Evolutionary conservation across 2,888 invertebrate species (phyloP), one percentile per base, ranked within the genome.

Genomic region (Metalampra italica): DNA sequence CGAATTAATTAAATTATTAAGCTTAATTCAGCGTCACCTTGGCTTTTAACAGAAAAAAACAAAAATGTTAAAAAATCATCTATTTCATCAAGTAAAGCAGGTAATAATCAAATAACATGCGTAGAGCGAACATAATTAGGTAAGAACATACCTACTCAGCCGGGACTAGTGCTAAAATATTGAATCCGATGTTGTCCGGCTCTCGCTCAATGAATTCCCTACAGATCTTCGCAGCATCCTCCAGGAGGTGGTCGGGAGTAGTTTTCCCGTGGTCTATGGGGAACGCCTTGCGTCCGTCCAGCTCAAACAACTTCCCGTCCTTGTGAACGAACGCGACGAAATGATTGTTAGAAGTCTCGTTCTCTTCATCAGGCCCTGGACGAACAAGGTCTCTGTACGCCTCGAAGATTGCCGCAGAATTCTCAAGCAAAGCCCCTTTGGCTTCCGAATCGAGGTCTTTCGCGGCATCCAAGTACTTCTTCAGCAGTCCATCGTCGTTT

Each of bases 321-420:
- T 93, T 94, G 59, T 96, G 92, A 14, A 98, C 90, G 68, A 98
- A 94, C 5, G 97, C 94, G 15, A 98, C 93, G 76, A 98, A 98
- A 78, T 98, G 98, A 68, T 95, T 94, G 64, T 93, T 93, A 0
- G 95, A 93, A 45, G 92, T 89, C 47, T 94, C 93, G 0, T 91
- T 90, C 2, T 70, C 66, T 63, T 92, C 92, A n/a, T 95, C 94
- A 75, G 95, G 96, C 1, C 95, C 97, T 69, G 95, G 94, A 62
- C 91, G 91, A 0, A 96, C 95, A 57, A 95, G 86, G 57, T 94
- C 94, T 66, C 94, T 94, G 79, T 98, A 98, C 29, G 94, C 93
- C 34, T 92, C 91, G 8, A 94, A 91, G 51, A 97, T 93, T 11
- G 92, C 93, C 45, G 91, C 80, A 43, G 94, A 93, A 46, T 92